These are phyloP conservation scores for Budorcas taxicolor DNA, from an alignment of 2,113 vertebrate species.

Conservation along the genomic window DNA sequence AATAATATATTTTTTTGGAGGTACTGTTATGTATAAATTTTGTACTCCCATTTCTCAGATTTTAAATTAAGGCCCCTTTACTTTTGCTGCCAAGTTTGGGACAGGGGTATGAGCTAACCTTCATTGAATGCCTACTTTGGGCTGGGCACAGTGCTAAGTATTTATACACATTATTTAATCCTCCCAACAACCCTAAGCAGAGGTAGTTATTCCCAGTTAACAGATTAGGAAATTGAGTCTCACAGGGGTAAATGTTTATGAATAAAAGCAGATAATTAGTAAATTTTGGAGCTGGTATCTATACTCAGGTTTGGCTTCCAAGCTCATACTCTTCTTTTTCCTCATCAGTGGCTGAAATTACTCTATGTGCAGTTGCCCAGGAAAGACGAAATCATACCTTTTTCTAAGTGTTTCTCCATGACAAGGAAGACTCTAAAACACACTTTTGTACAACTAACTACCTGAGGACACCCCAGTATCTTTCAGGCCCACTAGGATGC, in stretches of 20 bases:
- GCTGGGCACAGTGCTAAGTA: neutral
- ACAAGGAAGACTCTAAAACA: neutral
- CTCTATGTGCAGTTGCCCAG: neutral
- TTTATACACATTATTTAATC: neutral
- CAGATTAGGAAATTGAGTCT: neutral
- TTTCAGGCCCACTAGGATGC: neutral
- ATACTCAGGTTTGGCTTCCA: neutral
- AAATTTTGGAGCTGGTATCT: neutral
- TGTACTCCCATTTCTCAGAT: neutral
- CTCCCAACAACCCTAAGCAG: neutral
- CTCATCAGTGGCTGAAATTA: neutral
- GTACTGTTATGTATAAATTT: neutral
- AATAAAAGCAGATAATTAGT: neutral
- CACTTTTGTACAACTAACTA: neutral
- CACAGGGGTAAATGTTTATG: neutral
- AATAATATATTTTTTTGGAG: neutral
- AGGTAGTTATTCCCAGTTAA: neutral
- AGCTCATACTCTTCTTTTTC: neutral
- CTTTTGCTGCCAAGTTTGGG: neutral
- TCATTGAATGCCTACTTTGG: neutral
- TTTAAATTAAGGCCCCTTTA: conserved; percentile 35
- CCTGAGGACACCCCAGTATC: neutral
- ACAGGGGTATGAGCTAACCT: neutral
- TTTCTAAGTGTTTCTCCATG: neutral
- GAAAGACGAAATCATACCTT: neutral